A percentile compares a stretch with the other conserved stretches of the same genome.
Evolutionary conservation across 2,113 vertebrate genomes (phyloP).

Genomic region (Prolemur simus): DNA sequence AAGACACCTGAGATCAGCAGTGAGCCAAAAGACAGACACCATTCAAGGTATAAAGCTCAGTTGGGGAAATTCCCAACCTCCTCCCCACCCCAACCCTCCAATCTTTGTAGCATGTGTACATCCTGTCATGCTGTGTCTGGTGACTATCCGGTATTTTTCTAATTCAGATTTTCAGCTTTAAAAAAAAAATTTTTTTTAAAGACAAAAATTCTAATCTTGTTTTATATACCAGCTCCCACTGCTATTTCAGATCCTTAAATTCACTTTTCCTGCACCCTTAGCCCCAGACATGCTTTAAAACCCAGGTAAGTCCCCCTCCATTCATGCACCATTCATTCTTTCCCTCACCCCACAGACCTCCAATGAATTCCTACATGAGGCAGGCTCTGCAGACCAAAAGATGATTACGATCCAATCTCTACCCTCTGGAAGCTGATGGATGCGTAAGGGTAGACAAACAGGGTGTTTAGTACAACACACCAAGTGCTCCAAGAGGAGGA

Average conservation of each 20-base stretch:
- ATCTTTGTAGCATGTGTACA: background rate
- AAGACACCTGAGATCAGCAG: background rate
- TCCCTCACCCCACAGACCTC: background rate
- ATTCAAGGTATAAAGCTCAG: background rate
- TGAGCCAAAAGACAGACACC: background rate
- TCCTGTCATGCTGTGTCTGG: background rate
- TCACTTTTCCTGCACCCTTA: background rate
- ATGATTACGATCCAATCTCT: no score
- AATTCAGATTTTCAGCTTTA: background rate
- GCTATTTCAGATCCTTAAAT: background rate
- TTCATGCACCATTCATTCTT: background rate
- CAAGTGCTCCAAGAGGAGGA: background rate
- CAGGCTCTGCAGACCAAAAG: background rate
- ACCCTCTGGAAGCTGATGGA: background rate
- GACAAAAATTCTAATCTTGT: background rate
- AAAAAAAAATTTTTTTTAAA: background rate
- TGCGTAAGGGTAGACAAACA: background rate
- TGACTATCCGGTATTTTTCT: constrained; percentile 11
- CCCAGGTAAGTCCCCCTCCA: background rate
- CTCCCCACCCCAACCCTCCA: background rate
- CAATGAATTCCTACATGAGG: background rate
- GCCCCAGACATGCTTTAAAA: background rate
- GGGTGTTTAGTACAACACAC: background rate
- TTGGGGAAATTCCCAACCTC: constrained; percentile 13
- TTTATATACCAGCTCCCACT: background rate